phyloP scores from a whole-genome alignment of 2,113 vertebrate species.

The Oophaga pumilio region DNA sequence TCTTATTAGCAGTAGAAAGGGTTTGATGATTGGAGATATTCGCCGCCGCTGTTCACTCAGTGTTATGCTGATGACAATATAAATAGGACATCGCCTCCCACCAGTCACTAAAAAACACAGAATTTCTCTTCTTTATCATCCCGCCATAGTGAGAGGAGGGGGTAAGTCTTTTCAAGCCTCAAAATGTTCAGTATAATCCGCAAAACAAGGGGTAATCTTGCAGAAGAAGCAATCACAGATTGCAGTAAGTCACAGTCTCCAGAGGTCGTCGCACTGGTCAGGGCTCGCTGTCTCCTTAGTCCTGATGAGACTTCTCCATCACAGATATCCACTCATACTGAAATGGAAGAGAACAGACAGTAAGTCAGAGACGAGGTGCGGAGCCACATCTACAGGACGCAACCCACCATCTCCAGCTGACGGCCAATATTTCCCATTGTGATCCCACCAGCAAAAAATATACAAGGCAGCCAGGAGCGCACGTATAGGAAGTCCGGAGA shows the following conservation, averaged over 20 bases:
- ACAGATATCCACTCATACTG: constrained; percentile 92
- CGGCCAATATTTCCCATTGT: constrained; percentile 97
- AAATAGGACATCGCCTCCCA: not conserved
- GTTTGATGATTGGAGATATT: not conserved
- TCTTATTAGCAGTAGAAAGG: not conserved
- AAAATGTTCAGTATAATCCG: not conserved
- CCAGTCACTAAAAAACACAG: not conserved
- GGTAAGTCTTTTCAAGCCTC: not conserved
- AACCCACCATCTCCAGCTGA: constrained; percentile 90
- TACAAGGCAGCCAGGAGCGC: constrained; percentile 94
- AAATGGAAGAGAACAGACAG: constrained; percentile 59
- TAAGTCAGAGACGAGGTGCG: not conserved
- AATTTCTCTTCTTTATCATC: too few relatives aligned
- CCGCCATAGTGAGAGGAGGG: not conserved
- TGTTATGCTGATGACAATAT: not conserved
- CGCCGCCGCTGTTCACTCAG: not conserved
- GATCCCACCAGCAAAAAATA: constrained; percentile 97
- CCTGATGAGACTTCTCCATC: constrained; percentile 89
- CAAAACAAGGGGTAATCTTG: constrained; percentile 44
- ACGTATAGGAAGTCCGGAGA: constrained; percentile 96
- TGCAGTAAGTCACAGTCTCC: constrained; percentile 66
- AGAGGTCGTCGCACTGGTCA: not conserved
- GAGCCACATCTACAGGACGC: not conserved
- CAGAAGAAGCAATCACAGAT: constrained; percentile 83
- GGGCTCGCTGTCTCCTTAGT: constrained; percentile 71